These are phyloP conservation scores for Euthynnus affinis DNA, from an alignment of 2,797 vertebrate species.

Conservation along the genomic window DNA sequence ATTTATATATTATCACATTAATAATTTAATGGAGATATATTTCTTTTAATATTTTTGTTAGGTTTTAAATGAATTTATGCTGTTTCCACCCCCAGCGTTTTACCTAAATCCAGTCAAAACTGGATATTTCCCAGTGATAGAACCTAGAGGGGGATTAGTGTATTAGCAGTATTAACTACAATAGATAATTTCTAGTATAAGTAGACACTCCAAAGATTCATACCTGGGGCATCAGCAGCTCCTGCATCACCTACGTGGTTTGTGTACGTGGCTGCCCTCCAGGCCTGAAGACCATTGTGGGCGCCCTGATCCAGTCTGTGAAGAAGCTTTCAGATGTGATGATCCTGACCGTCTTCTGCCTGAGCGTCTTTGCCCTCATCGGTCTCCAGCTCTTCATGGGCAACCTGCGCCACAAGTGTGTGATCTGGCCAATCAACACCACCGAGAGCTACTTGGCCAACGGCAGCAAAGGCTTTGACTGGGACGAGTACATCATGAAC, in stretches of 20 bases:
- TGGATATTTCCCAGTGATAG: background rate
- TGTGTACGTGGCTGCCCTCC: conserved; percentile 67
- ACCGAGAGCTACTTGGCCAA: conserved; percentile 90
- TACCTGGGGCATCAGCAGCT: conserved; percentile 29
- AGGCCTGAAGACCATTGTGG: conserved; percentile 99
- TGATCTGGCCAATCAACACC: conserved; percentile 95
- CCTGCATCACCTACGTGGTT: conserved; percentile 69
- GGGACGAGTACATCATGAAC: conserved; percentile 96
- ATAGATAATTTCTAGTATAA: conserved; percentile 4
- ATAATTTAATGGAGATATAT: conserved; percentile 1
- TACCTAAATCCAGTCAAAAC: conserved; percentile 11
- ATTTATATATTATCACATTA: conserved; percentile 6
- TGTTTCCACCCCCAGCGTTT: background rate
- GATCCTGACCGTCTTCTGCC: conserved; percentile 99
- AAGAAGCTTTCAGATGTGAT: conserved; percentile 99
- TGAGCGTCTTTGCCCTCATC: conserved; percentile 98
- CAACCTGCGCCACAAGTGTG: conserved; percentile 97
- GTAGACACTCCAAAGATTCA: conserved; percentile 12
- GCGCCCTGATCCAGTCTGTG: conserved; percentile 99
- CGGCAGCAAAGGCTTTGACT: conserved; percentile 92
- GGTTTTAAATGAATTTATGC: background rate
- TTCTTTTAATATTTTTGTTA: background rate
- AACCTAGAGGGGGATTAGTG: background rate
- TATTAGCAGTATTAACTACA: background rate
- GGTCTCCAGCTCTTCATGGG: conserved; percentile 99